A percentile compares a stretch with the other conserved stretches of the same genome.
These are phyloP conservation scores for Lanius ludovicianus DNA, from an alignment of 2,113 vertebrate genomes.

Conservation along the genomic window DNA sequence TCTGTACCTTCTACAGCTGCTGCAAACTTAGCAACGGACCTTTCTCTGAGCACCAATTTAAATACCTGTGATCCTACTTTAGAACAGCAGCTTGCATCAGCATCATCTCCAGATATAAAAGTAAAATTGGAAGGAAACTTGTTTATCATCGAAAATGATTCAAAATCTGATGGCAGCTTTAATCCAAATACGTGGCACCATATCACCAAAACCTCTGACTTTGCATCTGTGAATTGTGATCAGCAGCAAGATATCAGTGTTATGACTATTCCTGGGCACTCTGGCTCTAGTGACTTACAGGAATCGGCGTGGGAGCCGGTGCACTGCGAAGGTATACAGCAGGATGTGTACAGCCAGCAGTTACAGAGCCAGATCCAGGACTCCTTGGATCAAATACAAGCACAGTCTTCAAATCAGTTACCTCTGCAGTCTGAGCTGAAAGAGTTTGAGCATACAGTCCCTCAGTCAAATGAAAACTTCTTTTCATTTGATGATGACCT, in stretches of 20 bases:
- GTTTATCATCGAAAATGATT: conserved; percentile 79
- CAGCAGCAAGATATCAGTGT: conserved; percentile 72
- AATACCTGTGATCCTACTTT: conserved; percentile 73
- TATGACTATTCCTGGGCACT: conserved; percentile 69
- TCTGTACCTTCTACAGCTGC: conserved; percentile 68
- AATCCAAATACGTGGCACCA: conserved; percentile 81
- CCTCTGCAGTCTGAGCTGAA: conserved; percentile 83
- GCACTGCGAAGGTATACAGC: conserved; percentile 76
- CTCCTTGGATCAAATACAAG: conserved; percentile 76
- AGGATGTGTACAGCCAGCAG: conserved; percentile 77
- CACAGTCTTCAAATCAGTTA: conserved; percentile 81
- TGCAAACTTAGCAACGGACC: conserved; percentile 59
- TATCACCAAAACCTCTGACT: conserved; percentile 75
- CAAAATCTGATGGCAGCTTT: conserved; percentile 76
- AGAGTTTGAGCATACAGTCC: conserved; percentile 83
- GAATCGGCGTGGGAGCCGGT: conserved; percentile 79
- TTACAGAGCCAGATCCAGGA: conserved; percentile 83
- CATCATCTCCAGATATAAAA: conserved; percentile 77
- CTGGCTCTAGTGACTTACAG: conserved; percentile 80
- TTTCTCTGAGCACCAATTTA: conserved; percentile 70
- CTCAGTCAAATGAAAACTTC: conserved; percentile 88
- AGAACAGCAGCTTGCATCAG: conserved; percentile 74
- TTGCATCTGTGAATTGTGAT: conserved; percentile 68
- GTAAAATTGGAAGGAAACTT: conserved; percentile 83
- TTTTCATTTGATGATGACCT: conserved; percentile 96